phyloP scores from a whole-genome alignment of 2,888 invertebrate species.

The Clanis bilineata region DNA sequence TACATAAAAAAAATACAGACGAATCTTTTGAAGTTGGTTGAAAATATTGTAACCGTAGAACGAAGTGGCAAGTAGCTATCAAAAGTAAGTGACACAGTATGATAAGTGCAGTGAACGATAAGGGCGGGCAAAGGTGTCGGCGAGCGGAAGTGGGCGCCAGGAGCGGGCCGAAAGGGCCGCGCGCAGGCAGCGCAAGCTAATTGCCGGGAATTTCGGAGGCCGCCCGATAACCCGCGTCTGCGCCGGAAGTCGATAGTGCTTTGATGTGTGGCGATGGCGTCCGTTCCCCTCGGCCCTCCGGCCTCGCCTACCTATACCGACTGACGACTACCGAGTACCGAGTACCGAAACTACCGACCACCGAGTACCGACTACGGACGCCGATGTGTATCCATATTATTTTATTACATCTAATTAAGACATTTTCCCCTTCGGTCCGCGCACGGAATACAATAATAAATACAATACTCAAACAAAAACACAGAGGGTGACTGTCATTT shows the following conservation, averaged over 20 bases:
- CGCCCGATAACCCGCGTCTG: constrained; percentile 73
- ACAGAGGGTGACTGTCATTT: not conserved
- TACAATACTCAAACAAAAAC: constrained; percentile 10
- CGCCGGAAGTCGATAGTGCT: constrained; percentile 77
- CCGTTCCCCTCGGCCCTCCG: constrained; percentile 43
- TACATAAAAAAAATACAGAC: too few relatives aligned
- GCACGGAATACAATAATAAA: constrained; percentile 6
- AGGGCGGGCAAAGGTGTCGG: constrained; percentile 39
- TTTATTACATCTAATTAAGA: not conserved
- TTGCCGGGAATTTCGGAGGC: constrained; percentile 78
- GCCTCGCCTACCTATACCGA: not conserved
- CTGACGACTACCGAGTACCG: not conserved
- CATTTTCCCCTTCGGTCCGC: not conserved
- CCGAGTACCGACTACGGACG: not conserved
- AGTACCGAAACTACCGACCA: not conserved
- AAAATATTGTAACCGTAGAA: not conserved
- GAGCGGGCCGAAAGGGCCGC: constrained; percentile 54
- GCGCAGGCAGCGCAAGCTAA: constrained; percentile 52
- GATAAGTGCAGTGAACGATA: constrained; percentile 7
- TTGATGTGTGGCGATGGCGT: constrained; percentile 71
- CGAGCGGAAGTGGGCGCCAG: constrained; percentile 50
- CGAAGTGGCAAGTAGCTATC: not conserved
- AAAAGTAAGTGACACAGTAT: not conserved
- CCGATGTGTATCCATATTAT: not conserved
- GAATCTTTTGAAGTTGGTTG: too few relatives aligned